These are phyloP conservation scores for Bombyx huttoni DNA, from an alignment of 2,888 invertebrate genomes.

Conservation along the genomic window DNA sequence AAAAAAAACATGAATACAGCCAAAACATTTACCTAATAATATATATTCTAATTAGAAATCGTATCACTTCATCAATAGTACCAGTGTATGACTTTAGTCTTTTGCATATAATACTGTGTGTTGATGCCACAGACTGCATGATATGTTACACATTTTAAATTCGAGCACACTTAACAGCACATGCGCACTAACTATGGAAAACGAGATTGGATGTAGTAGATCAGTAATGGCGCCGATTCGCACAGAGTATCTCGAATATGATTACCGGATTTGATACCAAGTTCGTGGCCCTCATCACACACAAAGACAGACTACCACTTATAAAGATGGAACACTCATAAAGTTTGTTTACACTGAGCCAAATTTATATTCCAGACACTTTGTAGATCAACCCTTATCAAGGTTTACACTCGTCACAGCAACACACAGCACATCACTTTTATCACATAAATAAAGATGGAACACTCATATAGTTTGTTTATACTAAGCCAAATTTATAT, in stretches of 20 bases:
- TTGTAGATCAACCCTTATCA: not conserved
- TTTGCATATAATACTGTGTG: conserved; percentile 11
- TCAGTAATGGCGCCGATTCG: not conserved
- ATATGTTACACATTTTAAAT: not conserved
- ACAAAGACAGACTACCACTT: no score
- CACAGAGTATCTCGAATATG: no score
- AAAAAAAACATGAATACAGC: not conserved
- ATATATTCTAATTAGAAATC: conserved; percentile 26
- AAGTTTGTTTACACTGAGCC: no score
- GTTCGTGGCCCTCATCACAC: no score
- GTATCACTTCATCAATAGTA: conserved; percentile 44
- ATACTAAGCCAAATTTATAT: no score
- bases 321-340: no score
- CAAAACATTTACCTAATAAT: conserved; percentile 14
- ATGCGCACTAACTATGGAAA: not conserved
- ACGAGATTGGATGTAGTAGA: not conserved
- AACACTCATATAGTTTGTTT: no score
- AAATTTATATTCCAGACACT: no score
- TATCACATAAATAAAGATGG: conserved; percentile 17
- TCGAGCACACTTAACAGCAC: not conserved
- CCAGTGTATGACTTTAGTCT: conserved; percentile 37
- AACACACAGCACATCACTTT: conserved; percentile 24
- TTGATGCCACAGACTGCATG: not conserved
- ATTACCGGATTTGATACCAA: no score
- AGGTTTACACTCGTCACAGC: conserved; percentile 10